Evolutionary conservation across 2,888 invertebrate genomes (phyloP), one percentile per base, ranked within the genome.

Genomic region (Balanococcus diminutus): DNA sequence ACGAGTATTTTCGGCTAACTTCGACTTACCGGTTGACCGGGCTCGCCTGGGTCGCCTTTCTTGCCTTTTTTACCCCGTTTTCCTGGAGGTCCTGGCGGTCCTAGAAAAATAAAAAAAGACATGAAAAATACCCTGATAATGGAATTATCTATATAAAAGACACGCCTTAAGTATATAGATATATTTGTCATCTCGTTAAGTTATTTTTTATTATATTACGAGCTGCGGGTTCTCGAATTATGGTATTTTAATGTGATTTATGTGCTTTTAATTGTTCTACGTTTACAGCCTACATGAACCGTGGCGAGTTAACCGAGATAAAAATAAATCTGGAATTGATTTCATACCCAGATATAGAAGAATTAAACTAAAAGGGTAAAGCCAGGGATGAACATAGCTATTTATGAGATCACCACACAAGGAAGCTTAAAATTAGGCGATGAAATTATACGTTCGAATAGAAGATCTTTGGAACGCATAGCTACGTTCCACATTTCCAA

Each of bases 51-150:
- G 89, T 96, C 96, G 25, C 97, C 97, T 90, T 96, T 96, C 91
- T 96, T 96, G 88, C 96, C 97, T 89, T 95, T 95, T 90, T 96
- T 94, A 88, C 96, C 96, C 89, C 95, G 92, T 90, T 96, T 96
- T 88, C 96, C 96, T 16, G 95, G 94, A 79, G 95, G 94, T 81
- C 96, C 96, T 87, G 95, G 94, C 25, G 95, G 95, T 88, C 96
- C 96, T 92, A 93, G 87, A 91, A 92, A 88, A 89, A 89, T 87
- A 88, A 82, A 85, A 82, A 25, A 36, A 82, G 9, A 14, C 75
- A 36, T 51, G 19, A n/a, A 51, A 51, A 19, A 51, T 19, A 9
- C 19, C 51, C 19, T 8, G 61, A 67, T 67, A 67, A 67, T 51
- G 4, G 3, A 67, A 67, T 67, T 28, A 67, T 67, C n/a, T n/a